Evolutionary conservation across 1,140 invertebrate species (phyloP), one percentile per base, ranked within the genome.

Genomic region (Sycobia sp.): DNA sequence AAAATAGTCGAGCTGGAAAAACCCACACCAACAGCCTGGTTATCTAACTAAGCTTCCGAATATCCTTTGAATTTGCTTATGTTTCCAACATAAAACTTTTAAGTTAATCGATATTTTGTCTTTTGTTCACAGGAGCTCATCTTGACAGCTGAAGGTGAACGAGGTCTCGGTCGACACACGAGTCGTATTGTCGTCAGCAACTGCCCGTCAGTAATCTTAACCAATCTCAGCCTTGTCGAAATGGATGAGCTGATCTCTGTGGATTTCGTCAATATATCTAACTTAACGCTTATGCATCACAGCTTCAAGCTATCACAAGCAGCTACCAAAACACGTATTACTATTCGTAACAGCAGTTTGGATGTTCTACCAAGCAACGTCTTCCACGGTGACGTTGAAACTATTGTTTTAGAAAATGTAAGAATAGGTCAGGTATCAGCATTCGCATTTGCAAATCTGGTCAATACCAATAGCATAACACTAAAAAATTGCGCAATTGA

Each of bases 361-460:
- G 81, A 84, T 32, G 77, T 86, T 32, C 83, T 91, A 36, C 85
- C 88, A 3, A 87, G 86, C 36, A 86, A 88, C 69, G 84, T 87
- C 1, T 88, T 92, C 61, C 86, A 85, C 65, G 90, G 90, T 3
- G 85, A 86, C 51, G 85, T 91, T 41, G 86, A 89, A 64, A 84
- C 86, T 58, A 87, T 92, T 54, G 76, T 80, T 29, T 86, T 93
- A 39, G 82, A 86, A 22, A 80, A 86, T 53, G 84, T 86, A 8
- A 75, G 77, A 43, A 86, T 92, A 44, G 81, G 85, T 1, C 80
- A 82, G 22, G 78, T 92, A 43, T 83, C 83, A 58, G 85, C 90
- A 0, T 92, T 89, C 71, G 89, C 90, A 0, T 90, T 93, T 72
- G 87, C 88, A 53, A 90, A 87, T 70, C 77, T 91, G 1, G 74